Evolutionary conservation across 2,888 invertebrate species (phyloP), one percentile per base, ranked within the genome.

Genomic region (Drosophila nigritarsus): DNA sequence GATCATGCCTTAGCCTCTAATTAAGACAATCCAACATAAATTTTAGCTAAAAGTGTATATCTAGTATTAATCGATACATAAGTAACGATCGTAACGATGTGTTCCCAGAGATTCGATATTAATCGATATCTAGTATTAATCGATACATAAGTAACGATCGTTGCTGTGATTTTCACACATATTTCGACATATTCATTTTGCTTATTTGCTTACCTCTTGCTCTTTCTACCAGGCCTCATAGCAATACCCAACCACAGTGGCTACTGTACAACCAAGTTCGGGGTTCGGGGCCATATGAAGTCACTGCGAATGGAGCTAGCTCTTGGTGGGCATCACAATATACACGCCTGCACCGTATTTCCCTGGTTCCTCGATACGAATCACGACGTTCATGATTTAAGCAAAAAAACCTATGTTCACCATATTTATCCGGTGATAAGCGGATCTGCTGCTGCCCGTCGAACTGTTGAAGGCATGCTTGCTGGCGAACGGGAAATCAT

Each of bases 181-280:
- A 15, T 48, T 0, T 24, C 7, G 11, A 18, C 1, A 29, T 18
- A 20, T 20, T 9, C 1, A 15, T 4, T 53, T 32, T 20, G 7
- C 2, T 24, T 9, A 11, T 24, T 34, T 15, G 18, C 36, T 18
- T 15, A 7, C 2, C 18, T 36, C 1, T 18, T 32, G 34, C 29
- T 29, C 29, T 29, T 29, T 3, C 9, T 45, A 29, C 1, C 9
- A 91, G 91, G 78, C 1, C 1, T 86, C 0, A 0, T 80, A 0
- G 72, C 86, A 0, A 0, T 87, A 8, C 67, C 78, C 3, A 84
- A 73, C 27, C 58, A 69, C n/a, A 34, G 77, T 0, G 27, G 83
- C 2, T 94, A 94, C 71, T 77, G 87, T 0, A 82, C 93, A n/a
- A 90, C 92, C 7, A 94, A 94, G 79, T 92, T 83, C 48, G 94